Base-by-base conservation (phyloP, 92 coral and sea anemone genomes). In the Parazoanthus swiftii region DNA sequence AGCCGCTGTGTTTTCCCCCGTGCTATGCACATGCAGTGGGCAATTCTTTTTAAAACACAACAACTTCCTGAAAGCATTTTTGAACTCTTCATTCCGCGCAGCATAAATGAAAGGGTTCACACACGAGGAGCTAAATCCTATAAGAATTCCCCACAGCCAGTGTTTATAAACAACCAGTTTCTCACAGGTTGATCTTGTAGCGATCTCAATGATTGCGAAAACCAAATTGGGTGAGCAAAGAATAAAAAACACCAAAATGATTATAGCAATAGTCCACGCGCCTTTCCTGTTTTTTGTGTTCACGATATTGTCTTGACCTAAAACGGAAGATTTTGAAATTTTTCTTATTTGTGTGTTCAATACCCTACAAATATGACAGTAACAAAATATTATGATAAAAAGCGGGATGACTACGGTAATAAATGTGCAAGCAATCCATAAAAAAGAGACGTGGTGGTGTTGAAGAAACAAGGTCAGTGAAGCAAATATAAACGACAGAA, bases 101-200 rank as follows among this genome's bases (percentile, higher is more conserved):
- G 74, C 85, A 81, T 81, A 81, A 36, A 81, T 37, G 33, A 81
- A 81, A 81, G 85, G 85, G 18, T 81, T 81, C 26, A 81, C 85
- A 38, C 73, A 81, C 3, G 74, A 81, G 44, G 85, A 81, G 35
- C 51, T 56, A 44, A 36, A 81, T 6, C 74, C 85, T 1, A 81
- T 37, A 21, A 81, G 72, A 35, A 81, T 81, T 20, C 85, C 85
- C 85, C 85, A 81, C 21, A 81, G 71, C 85, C 85, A 81, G 54
- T 81, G 85, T 38, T 81, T 81, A 38, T 63, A 81, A 81, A 81
- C 74, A n/a, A 26, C 4, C 43, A 63, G 16, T 18, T 81, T 81
- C 51, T 81, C 44, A 5, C 74, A 81, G 48, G 71, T 23, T 26
- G n/a, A 23, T 20, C 18, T 63, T 81, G 73, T 36, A 4, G 73